phyloP scores from a whole-genome alignment of 2,113 vertebrate genomes.

The Tilapia sparmanii region DNA sequence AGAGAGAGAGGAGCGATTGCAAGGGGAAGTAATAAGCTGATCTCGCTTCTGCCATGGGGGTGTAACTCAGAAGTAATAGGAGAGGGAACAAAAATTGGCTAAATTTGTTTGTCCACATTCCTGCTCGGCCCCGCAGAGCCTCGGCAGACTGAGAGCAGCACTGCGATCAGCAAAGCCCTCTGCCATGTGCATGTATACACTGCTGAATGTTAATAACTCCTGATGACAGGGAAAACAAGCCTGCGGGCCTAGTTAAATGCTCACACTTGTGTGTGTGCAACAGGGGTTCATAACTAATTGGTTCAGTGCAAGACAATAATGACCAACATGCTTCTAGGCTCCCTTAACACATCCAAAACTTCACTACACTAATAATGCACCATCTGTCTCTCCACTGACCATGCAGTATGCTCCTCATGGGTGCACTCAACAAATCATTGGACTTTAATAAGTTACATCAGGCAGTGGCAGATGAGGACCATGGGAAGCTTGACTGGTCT shows the following conservation, averaged over 20 bases:
- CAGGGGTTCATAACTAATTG: conserved; percentile 27
- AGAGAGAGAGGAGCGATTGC: background rate
- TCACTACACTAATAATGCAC: background rate
- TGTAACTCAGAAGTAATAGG: background rate
- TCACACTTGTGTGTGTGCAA: background rate
- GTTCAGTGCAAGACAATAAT: conserved; percentile 13
- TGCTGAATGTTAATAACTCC: background rate
- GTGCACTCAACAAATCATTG: background rate
- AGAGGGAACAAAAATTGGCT: background rate
- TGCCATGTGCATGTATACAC: background rate
- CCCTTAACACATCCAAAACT: conserved; percentile 32
- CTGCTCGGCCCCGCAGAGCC: background rate
- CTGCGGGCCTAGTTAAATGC: background rate
- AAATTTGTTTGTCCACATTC: conserved; percentile 10
- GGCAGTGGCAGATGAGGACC: background rate
- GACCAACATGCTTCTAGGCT: conserved; percentile 24
- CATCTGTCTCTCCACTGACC: conserved; percentile 18
- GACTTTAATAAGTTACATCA: background rate
- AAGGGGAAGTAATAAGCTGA: conserved; percentile 1
- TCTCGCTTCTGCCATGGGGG: background rate
- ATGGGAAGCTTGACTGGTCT: background rate
- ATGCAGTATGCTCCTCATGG: background rate
- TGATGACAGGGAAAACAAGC: background rate
- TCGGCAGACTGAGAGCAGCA: background rate
- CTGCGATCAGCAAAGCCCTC: background rate